Conservation (phyloP, 2,888 invertebrate species). For the Koerneria pararmatus region DNA sequence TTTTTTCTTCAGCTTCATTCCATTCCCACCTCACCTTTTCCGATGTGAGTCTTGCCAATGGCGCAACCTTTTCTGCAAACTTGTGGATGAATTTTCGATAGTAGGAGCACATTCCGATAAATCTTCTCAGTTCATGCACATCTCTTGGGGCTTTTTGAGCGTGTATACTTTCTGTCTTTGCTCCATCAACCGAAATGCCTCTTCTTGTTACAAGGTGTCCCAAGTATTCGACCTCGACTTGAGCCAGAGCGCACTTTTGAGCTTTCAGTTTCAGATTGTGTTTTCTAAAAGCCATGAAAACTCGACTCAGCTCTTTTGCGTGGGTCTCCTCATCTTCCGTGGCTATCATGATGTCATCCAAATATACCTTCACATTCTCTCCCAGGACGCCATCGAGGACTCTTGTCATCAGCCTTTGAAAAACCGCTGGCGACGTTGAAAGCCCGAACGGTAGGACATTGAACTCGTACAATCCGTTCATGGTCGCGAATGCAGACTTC, state of each 20-base stretch:
- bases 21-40: constrained; percentile 28
- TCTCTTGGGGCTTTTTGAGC: constrained; percentile 25
- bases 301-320: neutral
- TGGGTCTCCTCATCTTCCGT: constrained; percentile 15
- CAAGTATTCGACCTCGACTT: constrained; percentile 23
- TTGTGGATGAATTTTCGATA: constrained; percentile 37
- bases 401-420: constrained; percentile 39
- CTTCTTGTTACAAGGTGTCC: constrained; percentile 24
- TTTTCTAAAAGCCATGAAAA: constrained; percentile 2
- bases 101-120: constrained; percentile 38
- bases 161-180: constrained; percentile 24
- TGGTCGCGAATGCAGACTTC: constrained; percentile 41
- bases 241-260: constrained; percentile 24
- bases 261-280: constrained; percentile 17
- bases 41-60: constrained; percentile 30
- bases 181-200: constrained; percentile 22
- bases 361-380: constrained; percentile 30
- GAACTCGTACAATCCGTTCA: constrained; percentile 39
- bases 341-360: constrained; percentile 37
- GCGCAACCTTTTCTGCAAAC: constrained; percentile 29
- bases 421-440: constrained; percentile 40
- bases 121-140: constrained; percentile 25
- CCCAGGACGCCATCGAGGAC: constrained; percentile 30
- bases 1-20: constrained; percentile 21
- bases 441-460: constrained; percentile 46